These are phyloP conservation scores for Callitettix versicolor DNA, from an alignment of 1,140 invertebrate species.

Conservation along the genomic window DNA sequence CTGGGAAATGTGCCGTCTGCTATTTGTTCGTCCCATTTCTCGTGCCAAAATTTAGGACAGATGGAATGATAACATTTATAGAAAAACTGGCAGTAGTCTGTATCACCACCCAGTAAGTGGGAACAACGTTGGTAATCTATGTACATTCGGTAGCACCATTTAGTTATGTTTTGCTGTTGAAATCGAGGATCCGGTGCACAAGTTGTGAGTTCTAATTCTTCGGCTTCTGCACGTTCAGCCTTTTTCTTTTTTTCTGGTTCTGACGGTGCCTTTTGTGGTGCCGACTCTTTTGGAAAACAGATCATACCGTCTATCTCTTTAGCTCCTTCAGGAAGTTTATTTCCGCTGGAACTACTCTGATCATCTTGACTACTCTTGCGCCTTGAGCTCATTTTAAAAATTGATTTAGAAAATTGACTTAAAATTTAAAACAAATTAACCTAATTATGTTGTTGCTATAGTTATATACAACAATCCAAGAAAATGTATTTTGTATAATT, in stretches of 20 bases:
- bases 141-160: slow-evolving; percentile 71
- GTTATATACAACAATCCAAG: too few relatives aligned
- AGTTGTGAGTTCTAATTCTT: not conserved
- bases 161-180: slow-evolving; percentile 17
- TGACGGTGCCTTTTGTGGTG: not conserved
- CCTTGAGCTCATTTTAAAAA: too few relatives aligned
- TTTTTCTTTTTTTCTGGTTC: not conserved
- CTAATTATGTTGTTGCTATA: too few relatives aligned
- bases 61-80: slow-evolving; percentile 69
- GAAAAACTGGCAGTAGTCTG: slow-evolving; percentile 87
- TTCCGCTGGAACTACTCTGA: not conserved
- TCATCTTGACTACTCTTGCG: not conserved
- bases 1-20: slow-evolving; percentile 59
- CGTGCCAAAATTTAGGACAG: slow-evolving; percentile 81
- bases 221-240: not conserved
- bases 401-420: too few relatives aligned
- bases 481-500: too few relatives aligned
- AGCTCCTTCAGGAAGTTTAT: not conserved
- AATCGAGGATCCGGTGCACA: slow-evolving; percentile 15
- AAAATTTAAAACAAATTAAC: too few relatives aligned
- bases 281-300: not conserved
- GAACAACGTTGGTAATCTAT: slow-evolving; percentile 86
- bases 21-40: slow-evolving; percentile 83
- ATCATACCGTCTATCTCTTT: slow-evolving; percentile 5
- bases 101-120: slow-evolving; percentile 77